These are phyloP conservation scores for Harpalus rufipes DNA, from an alignment of 2,888 invertebrate genomes.

Conservation along the genomic window DNA sequence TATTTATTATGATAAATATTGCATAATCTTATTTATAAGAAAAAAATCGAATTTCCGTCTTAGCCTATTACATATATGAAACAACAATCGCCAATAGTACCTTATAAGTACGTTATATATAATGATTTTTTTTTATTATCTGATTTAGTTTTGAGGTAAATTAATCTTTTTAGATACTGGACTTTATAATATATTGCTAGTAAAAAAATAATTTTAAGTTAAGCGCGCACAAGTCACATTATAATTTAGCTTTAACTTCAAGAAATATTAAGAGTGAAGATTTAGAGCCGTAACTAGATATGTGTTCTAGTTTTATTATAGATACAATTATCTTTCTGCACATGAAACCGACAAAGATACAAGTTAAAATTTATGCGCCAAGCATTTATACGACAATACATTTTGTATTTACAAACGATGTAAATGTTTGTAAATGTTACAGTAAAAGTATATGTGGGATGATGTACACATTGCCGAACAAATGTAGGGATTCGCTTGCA, in stretches of 20 bases:
- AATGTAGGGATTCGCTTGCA: no score
- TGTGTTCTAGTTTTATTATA: not conserved
- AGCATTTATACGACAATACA: no score
- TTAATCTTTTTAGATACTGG: not conserved
- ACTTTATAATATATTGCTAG: slow-evolving; percentile 22
- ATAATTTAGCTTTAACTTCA: slow-evolving; percentile 14
- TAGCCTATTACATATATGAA: slow-evolving; percentile 30
- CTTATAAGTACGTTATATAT: slow-evolving; percentile 9
- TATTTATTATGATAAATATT: slow-evolving; percentile 52
- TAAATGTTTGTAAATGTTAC: no score
- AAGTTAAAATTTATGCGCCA: no score
- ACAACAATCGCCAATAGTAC: slow-evolving; percentile 24
- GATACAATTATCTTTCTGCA: not conserved
- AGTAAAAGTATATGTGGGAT: no score
- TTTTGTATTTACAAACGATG: no score
- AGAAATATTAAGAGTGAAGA: slow-evolving; percentile 4
- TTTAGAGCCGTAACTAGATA: slow-evolving; percentile 29
- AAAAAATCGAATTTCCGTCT: slow-evolving; percentile 40
- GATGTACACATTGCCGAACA: no score
- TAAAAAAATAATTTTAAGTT: slow-evolving; percentile 53
- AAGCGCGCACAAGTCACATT: slow-evolving; percentile 31
- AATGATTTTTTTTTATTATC: slow-evolving; percentile 15
- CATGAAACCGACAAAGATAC: no score
- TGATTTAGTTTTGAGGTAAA: slow-evolving; percentile 30
- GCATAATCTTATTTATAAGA: slow-evolving; percentile 49